Conservation (phyloP, 2,113 vertebrate species). For the Esox niger region DNA sequence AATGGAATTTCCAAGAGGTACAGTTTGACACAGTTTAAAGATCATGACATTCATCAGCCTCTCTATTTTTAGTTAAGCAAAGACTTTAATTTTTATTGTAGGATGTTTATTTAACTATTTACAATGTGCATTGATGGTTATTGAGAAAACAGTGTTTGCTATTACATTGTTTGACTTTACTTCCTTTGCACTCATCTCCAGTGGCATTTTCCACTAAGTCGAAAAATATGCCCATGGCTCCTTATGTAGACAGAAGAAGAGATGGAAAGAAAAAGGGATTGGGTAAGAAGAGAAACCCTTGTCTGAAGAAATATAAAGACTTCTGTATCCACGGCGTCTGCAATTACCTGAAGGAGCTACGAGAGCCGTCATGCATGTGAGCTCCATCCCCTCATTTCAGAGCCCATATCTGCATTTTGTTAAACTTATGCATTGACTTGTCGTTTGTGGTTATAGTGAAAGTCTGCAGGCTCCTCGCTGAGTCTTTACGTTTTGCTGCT, state of each 20-base stretch:
- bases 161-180: not conserved
- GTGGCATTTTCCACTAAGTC: conserved; percentile 87
- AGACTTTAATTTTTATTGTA: too few relatives aligned
- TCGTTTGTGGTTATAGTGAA: too few relatives aligned
- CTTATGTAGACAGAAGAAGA: conserved; percentile 52
- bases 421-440: too few relatives aligned
- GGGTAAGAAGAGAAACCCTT: conserved; percentile 91
- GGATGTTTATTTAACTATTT: too few relatives aligned
- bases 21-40: not conserved
- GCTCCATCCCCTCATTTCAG: conserved; percentile 53
- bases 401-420: too few relatives aligned
- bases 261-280: conserved; percentile 77
- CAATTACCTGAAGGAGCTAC: conserved; percentile 80
- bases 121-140: too few relatives aligned
- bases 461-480: too few relatives aligned
- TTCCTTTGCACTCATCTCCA: conserved; percentile 49
- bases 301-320: conserved; percentile 88
- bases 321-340: conserved; percentile 95
- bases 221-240: conserved; percentile 64
- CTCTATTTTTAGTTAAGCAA: too few relatives aligned
- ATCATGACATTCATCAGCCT: too few relatives aligned
- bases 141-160: too few relatives aligned
- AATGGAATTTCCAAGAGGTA: conserved; percentile 61
- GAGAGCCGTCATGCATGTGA: conserved; percentile 85
- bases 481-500: too few relatives aligned